phyloP scores from a whole-genome alignment of 2,113 vertebrate species.

The Crotalus helleri region DNA sequence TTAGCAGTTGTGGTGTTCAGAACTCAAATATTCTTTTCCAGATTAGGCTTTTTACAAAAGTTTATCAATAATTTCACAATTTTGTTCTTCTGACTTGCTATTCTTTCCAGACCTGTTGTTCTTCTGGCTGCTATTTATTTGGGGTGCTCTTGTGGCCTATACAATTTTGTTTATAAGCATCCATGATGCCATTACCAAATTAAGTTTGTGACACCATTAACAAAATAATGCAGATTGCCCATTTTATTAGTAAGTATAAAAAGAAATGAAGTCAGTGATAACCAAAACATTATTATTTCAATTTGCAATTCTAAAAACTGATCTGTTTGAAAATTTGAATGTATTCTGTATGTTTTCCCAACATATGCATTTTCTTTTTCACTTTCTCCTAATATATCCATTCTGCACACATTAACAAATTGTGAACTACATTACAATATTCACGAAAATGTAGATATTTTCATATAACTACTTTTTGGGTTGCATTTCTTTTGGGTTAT shows the following conservation, averaged over 20 bases:
- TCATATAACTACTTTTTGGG: background rate
- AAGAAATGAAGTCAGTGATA: background rate
- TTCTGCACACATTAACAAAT: background rate
- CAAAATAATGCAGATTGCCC: background rate
- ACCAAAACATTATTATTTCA: background rate
- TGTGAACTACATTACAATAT: background rate
- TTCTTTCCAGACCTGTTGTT: background rate
- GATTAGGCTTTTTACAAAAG: background rate
- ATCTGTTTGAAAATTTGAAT: background rate
- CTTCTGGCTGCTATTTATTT: background rate
- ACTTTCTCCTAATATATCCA: background rate
- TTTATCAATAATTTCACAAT: background rate
- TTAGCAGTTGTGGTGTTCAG: background rate
- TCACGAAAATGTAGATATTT: background rate
- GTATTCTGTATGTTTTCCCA: background rate
- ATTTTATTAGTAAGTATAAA: background rate
- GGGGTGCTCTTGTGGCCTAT: background rate
- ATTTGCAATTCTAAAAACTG: background rate
- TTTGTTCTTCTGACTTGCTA: background rate
- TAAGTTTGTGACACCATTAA: background rate
- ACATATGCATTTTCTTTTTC: background rate
- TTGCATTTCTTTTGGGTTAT: background rate
- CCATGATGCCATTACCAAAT: background rate
- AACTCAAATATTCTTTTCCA: background rate
- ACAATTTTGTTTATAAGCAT: background rate